Conservation (phyloP, 2,113 vertebrate genomes). For the Perccottus glenii region DNA sequence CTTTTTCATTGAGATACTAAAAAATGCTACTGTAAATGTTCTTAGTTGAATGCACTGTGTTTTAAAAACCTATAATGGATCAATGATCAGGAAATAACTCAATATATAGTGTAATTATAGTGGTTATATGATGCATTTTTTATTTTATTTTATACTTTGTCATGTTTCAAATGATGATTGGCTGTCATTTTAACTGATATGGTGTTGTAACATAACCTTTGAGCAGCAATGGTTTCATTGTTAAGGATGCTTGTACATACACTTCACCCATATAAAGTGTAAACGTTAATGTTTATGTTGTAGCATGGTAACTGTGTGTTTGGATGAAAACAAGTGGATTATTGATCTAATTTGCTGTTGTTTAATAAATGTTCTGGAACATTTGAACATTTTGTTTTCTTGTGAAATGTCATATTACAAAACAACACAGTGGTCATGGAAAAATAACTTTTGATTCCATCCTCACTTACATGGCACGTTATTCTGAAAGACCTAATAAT, state of each 20-base stretch:
- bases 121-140: conserved; percentile 76
- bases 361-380: conserved; percentile 97
- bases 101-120: conserved; percentile 78
- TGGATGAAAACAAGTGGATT: conserved; percentile 86
- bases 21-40: conserved; percentile 79
- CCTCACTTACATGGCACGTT: too few species aligned
- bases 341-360: conserved; percentile 91
- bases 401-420: background rate
- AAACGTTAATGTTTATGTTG: conserved; percentile 83
- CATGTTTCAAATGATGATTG: conserved; percentile 76
- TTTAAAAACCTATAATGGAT: conserved; percentile 66
- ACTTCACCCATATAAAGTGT: conserved; percentile 76
- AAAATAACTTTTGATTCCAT: too few species aligned
- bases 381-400: conserved; percentile 57
- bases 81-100: conserved; percentile 70
- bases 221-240: conserved; percentile 83
- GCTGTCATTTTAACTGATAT: conserved; percentile 82
- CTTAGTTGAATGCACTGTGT: conserved; percentile 80
- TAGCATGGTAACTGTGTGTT: conserved; percentile 91
- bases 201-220: conserved; percentile 86
- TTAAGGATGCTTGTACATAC: conserved; percentile 84
- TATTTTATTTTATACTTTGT: conserved; percentile 72
- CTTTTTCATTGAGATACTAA: conserved; percentile 79
- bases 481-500: too few species aligned
- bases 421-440: too few species aligned